Evolutionary conservation across 2,797 vertebrate genomes (phyloP), one percentile per base, ranked within the genome.

Genomic region (Heliangelus exortis): DNA sequence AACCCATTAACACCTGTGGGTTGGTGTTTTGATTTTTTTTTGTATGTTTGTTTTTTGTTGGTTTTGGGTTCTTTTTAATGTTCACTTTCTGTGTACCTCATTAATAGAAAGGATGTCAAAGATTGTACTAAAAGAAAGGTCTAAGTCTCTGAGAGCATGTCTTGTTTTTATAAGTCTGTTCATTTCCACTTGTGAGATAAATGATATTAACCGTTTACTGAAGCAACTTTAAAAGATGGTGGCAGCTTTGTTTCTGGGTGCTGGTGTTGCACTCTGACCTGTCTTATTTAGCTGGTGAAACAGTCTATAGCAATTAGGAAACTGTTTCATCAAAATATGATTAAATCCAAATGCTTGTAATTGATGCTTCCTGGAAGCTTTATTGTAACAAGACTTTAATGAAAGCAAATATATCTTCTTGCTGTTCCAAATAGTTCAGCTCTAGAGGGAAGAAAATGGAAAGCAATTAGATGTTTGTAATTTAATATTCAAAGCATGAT

Each of bases 291-390:
- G 9, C 71, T 83, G 25, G 31, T 84, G 58, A 80, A 89, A 58
- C 47, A 90, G 53, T 85, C 69, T 74, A 48, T 66, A 91, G 62
- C 75, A 89, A 61, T 95, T 96, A 89, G 50, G 34, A 74, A 93
- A 67, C 74, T 75, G 75, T 94, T 91, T 84, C 45, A 92, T 94
- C 65, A 93, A 82, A 90, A 61, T 91, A 76, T 62, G 26, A 86
- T 97, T 95, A 94, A 82, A 57, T 68, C 68, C 34, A 54, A 83
- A 73, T 92, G 89, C 36, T 48, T 78, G 16, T 87, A 87, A 90
- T 69, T 87, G 55, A 79, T 93, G 62, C 50, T 96, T 95, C 84
- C 79, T 92, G 67, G 76, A 95, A 91, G 65, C 33, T 51, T 89
- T 92, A 61, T 58, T 90, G 85, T 89, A 69, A 47, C 43, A 63